Conservation (phyloP, 1,140 invertebrate species). For the Ridgeia piscesae region DNA sequence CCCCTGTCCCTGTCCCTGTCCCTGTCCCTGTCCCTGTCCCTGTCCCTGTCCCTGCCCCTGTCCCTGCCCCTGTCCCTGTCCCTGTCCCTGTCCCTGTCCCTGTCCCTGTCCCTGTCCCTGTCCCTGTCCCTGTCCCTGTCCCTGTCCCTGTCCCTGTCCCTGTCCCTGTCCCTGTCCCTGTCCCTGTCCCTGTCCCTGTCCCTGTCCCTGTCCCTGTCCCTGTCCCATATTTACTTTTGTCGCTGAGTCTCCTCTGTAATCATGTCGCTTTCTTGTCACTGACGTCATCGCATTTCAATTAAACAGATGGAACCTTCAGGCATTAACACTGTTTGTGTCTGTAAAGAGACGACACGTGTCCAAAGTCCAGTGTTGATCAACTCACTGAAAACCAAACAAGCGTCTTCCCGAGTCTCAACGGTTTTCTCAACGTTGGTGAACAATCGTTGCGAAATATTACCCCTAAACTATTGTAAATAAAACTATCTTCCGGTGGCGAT, state of each 20-base stretch:
- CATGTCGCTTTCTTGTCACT: background rate
- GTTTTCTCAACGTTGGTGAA: background rate
- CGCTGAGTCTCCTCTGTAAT: background rate
- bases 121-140: too few relatives aligned
- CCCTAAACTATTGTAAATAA: background rate
- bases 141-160: too few relatives aligned
- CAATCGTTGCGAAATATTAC: background rate
- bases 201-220: too few relatives aligned
- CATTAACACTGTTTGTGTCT: background rate
- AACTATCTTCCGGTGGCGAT: background rate
- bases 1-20: too few relatives aligned
- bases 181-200: too few relatives aligned
- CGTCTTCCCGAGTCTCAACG: background rate
- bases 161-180: too few relatives aligned
- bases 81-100: too few relatives aligned
- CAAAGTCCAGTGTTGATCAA: background rate
- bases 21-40: too few relatives aligned
- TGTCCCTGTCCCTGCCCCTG: too few relatives aligned
- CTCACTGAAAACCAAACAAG: background rate
- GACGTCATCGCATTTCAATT: background rate
- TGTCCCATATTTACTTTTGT: background rate
- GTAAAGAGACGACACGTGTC: background rate
- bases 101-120: too few relatives aligned
- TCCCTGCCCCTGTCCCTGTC: too few relatives aligned
- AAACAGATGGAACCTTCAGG: background rate